Percentiles rank a stretch among this genome's conserved stretches.
Conservation (phyloP, 2,888 invertebrate genomes). For the Lithophane leautieri region DNA sequence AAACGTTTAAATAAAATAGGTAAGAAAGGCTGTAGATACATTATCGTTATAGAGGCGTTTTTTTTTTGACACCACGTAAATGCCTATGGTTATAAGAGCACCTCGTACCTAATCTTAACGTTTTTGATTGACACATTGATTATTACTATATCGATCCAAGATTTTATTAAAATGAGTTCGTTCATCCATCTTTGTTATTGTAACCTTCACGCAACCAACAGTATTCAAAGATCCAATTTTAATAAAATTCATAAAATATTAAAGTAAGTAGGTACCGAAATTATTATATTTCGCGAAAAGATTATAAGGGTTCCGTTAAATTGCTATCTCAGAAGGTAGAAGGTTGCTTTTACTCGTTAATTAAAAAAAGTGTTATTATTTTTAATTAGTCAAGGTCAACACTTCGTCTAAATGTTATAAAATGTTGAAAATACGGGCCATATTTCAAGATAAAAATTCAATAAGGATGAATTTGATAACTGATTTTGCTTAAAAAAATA, state of each 20-base stretch:
- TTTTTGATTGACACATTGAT: constrained; percentile 32
- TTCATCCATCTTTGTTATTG: constrained; percentile 14
- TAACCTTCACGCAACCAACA: constrained; percentile 14
- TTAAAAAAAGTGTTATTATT: not conserved
- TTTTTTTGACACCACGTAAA: constrained; percentile 1
- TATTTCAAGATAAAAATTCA: not conserved
- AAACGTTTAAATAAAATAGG: not conserved
- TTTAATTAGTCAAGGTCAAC: not conserved
- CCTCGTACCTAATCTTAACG: not conserved
- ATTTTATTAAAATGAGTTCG: constrained; percentile 39
- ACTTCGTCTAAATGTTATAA: not conserved
- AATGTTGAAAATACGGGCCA: not conserved
- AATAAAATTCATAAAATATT: not conserved
- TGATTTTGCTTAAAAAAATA: not conserved
- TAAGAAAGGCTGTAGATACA: not conserved
- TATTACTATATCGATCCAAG: constrained; percentile 23
- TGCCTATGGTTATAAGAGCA: constrained; percentile 16
- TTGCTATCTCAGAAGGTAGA: not conserved
- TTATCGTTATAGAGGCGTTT: not conserved
- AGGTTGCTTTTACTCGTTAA: not conserved
- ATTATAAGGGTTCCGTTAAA: not conserved
- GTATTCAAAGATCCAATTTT: not conserved
- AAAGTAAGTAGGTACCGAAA: not conserved
- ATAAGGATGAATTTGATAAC: not conserved
- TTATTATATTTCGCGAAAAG: not conserved